phyloP scores from a whole-genome alignment of 1,140 invertebrate genomes.

The Eciton burchellii region DNA sequence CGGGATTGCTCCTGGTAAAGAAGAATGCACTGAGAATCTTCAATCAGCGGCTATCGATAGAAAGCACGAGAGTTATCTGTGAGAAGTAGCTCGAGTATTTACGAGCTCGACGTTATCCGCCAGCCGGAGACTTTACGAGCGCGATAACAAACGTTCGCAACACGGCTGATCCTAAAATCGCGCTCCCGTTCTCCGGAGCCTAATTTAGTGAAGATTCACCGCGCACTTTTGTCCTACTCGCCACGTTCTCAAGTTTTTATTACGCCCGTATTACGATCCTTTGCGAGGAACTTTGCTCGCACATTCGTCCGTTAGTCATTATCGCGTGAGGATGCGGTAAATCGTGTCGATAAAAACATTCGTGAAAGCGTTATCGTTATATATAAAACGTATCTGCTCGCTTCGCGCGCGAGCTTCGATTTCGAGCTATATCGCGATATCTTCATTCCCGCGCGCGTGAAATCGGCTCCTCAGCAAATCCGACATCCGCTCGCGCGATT shows the following conservation, averaged over 20 bases:
- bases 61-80: conserved; percentile 3
- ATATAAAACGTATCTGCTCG: not conserved
- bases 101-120: conserved; percentile 12
- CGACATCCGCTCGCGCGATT: not conserved
- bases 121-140: conserved; percentile 10
- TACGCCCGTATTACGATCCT: not conserved
- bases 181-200: not conserved
- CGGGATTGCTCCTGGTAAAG: not conserved
- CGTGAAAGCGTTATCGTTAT: not conserved
- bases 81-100: conserved; percentile 9
- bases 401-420: not conserved
- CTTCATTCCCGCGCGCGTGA: not conserved
- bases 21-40: not conserved
- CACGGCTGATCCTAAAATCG: not conserved
- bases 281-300: not conserved
- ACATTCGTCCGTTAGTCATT: not conserved
- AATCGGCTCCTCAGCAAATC: not conserved
- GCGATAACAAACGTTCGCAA: conserved; percentile 19
- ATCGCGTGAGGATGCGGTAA: not conserved
- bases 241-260: not conserved
- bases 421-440: not conserved
- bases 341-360: not conserved
- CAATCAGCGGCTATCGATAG: not conserved
- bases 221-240: conserved; percentile 12
- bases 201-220: conserved; percentile 26